Evolutionary conservation across 2,888 invertebrate species (phyloP).

Genomic region (Caenorhabditis sp.): DNA sequence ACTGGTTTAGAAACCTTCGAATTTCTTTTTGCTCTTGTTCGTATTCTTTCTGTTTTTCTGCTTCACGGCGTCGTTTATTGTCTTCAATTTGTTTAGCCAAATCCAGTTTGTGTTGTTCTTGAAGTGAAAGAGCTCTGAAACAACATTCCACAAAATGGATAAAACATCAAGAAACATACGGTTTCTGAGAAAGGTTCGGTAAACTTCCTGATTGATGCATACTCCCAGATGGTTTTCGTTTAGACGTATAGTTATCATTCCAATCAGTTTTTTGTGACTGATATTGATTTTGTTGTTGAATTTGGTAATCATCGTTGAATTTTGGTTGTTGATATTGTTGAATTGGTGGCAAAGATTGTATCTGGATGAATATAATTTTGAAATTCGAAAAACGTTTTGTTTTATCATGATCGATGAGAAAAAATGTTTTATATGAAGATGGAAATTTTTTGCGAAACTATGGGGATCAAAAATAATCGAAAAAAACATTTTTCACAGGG

Average conservation of each 20-base stretch:
- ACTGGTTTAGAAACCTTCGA: constrained; percentile 17
- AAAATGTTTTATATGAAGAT: no score
- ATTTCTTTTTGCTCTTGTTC: constrained; percentile 55
- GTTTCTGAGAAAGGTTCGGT: constrained; percentile 24
- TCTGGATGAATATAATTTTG: not conserved
- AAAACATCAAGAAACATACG: constrained; percentile 4
- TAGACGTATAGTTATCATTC: not conserved
- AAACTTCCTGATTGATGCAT: constrained; percentile 25
- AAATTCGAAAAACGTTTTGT: not conserved
- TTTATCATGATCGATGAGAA: no score
- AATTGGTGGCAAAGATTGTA: not conserved
- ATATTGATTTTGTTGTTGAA: constrained; percentile 17
- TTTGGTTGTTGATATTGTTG: constrained; percentile 4
- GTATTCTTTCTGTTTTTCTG: constrained; percentile 55
- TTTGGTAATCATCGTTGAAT: constrained; percentile 8
- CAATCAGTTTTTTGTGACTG: constrained; percentile 13
- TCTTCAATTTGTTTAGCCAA: constrained; percentile 58
- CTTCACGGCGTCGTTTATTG: constrained; percentile 44
- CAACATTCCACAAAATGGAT: not conserved
- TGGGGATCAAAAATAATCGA: no score
- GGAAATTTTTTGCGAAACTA: no score
- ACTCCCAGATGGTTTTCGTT: not conserved
- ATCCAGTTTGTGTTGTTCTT: constrained; percentile 50
- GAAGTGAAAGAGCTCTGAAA: constrained; percentile 19
- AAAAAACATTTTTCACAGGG: no score